A percentile compares a stretch with the other conserved stretches of the same genome.
Evolutionary conservation across 37 sponge, comb jelly and placozoan species (phyloP).

Genomic region (Beroe ovata): DNA sequence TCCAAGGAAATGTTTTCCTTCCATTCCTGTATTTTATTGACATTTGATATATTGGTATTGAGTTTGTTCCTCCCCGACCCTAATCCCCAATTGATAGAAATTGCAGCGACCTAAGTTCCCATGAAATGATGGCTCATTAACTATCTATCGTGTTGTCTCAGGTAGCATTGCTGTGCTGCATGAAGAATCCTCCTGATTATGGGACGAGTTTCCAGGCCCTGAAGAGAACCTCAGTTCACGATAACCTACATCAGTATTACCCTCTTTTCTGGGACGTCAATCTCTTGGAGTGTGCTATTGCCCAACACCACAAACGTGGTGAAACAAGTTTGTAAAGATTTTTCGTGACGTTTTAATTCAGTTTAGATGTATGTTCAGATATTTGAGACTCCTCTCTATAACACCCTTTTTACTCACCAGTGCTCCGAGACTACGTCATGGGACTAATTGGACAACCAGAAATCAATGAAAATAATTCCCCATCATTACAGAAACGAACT

Average conservation of each 20-base stretch:
- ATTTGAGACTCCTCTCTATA: no score
- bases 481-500: not conserved
- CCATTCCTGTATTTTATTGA: no score
- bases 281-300: conserved; percentile 59
- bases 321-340: conserved; percentile 14
- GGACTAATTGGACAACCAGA: conserved; percentile 49
- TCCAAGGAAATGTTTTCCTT: no score
- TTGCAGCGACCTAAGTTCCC: no score
- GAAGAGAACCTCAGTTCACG: not conserved
- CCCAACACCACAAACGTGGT: conserved; percentile 46
- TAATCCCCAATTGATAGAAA: no score
- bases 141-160: no score
- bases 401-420: not conserved
- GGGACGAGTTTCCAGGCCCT: conserved; percentile 64
- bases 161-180: conserved; percentile 59
- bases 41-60: no score
- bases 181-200: conserved; percentile 56
- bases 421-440: conserved; percentile 43
- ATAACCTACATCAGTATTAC: conserved; percentile 23
- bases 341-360: no score
- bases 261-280: conserved; percentile 64
- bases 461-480: conserved; percentile 51
- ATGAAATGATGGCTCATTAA: no score
- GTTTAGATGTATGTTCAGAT: no score
- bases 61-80: no score